Evolutionary conservation across 2,888 invertebrate genomes (phyloP).

Genomic region (Adineta ricciae): DNA sequence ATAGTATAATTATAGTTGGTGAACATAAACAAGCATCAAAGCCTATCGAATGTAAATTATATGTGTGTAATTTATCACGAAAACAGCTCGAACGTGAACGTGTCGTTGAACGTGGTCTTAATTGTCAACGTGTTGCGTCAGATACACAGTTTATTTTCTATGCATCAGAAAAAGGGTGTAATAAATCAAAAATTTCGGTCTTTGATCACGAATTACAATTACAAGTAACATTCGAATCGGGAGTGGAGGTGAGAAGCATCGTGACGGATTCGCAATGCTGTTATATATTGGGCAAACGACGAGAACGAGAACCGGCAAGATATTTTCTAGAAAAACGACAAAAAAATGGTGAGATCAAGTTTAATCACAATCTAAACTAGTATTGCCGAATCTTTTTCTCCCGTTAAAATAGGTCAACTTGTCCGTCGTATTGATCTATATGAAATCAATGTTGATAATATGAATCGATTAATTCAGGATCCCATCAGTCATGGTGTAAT

Average conservation of each 20-base stretch:
- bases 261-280: not conserved
- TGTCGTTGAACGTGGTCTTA: conserved; percentile 13
- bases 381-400: not conserved
- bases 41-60: conserved; percentile 16
- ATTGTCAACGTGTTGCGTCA: conserved; percentile 20
- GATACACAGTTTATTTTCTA: conserved; percentile 3
- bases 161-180: conserved; percentile 19
- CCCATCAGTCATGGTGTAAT: not conserved
- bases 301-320: conserved; percentile 7
- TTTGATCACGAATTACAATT: conserved; percentile 18
- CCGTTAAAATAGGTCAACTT: not conserved
- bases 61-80: conserved; percentile 20
- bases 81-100: conserved; percentile 19
- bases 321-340: conserved; percentile 9
- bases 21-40: conserved; percentile 22
- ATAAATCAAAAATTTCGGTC: conserved; percentile 1
- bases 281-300: conserved; percentile 3
- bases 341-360: not conserved
- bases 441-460: conserved; percentile 15
- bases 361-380: not conserved
- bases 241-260: not conserved
- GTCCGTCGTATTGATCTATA: conserved; percentile 11
- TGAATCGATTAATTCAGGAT: conserved; percentile 16
- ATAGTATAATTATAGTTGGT: conserved; percentile 14
- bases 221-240: conserved; percentile 1